phyloP scores from a whole-genome alignment of 64 coral and sea anemone species.

The Cladopsammia gracilis region DNA sequence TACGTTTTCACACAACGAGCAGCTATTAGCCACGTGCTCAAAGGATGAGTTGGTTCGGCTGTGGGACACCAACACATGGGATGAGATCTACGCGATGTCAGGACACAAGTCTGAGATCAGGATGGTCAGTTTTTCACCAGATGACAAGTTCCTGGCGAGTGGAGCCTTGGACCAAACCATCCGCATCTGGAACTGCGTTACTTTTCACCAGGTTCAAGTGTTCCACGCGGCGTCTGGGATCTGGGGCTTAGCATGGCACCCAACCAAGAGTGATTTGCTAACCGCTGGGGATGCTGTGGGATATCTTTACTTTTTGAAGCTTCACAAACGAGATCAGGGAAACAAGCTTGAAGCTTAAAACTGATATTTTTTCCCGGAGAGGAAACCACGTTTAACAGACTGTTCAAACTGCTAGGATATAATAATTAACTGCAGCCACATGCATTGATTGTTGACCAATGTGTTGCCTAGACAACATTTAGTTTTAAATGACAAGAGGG shows the following conservation, averaged over 20 bases:
- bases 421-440: too few species aligned
- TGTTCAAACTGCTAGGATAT: too few species aligned
- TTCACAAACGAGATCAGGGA: neutral
- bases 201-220: slow-evolving; percentile 44
- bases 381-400: neutral
- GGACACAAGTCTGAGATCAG: slow-evolving; percentile 70
- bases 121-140: slow-evolving; percentile 65
- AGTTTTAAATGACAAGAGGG: too few species aligned
- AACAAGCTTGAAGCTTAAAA: neutral
- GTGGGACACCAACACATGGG: slow-evolving; percentile 33
- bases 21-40: slow-evolving; percentile 58
- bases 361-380: too few species aligned
- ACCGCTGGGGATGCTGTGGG: slow-evolving; percentile 71
- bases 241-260: slow-evolving; percentile 69
- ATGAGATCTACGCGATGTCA: slow-evolving; percentile 3
- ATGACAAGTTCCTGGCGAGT: slow-evolving; percentile 55
- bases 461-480: too few species aligned
- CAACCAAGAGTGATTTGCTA: slow-evolving; percentile 22
- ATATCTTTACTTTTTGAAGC: slow-evolving; percentile 58
- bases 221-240: slow-evolving; percentile 60
- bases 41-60: slow-evolving; percentile 57
- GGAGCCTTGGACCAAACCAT: slow-evolving; percentile 70
- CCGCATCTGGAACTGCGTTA: slow-evolving; percentile 50
- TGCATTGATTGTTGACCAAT: too few species aligned
- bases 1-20: slow-evolving; percentile 57